Evolutionary conservation across 2,113 vertebrate species (phyloP).

Genomic region (Calyptomena viridis): DNA sequence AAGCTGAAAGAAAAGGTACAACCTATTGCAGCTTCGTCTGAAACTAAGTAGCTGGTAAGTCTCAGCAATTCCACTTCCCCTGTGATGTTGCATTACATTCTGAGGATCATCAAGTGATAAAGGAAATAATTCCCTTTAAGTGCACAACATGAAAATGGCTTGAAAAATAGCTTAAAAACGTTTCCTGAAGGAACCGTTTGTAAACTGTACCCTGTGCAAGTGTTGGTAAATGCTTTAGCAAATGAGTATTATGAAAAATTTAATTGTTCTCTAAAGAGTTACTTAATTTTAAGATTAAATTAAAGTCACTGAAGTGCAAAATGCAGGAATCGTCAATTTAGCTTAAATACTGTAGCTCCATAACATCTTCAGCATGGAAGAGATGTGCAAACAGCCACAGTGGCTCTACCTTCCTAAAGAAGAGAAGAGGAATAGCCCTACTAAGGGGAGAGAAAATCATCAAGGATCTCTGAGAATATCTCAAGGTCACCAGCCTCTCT

Average conservation of each 20-base stretch:
- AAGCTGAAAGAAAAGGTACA: background rate
- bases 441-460: accelerated
- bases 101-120: background rate
- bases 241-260: background rate
- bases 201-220: background rate
- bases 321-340: background rate
- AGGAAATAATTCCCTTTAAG: background rate
- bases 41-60: background rate
- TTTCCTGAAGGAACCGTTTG: background rate
- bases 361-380: background rate
- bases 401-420: background rate
- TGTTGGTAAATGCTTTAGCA: background rate
- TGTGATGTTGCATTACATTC: background rate
- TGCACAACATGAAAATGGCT: background rate
- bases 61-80: background rate
- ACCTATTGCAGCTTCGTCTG: background rate
- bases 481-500: background rate
- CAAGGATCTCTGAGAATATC: background rate
- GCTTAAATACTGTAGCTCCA: background rate
- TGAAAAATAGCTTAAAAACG: background rate
- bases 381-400: background rate
- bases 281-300: slow-evolving; percentile 10
- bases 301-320: background rate
- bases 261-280: background rate
- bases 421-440: background rate